Evolutionary conservation across 2,888 invertebrate species (phyloP), one percentile per base, ranked within the genome.

Genomic region (Carpatolechia fugitivella): DNA sequence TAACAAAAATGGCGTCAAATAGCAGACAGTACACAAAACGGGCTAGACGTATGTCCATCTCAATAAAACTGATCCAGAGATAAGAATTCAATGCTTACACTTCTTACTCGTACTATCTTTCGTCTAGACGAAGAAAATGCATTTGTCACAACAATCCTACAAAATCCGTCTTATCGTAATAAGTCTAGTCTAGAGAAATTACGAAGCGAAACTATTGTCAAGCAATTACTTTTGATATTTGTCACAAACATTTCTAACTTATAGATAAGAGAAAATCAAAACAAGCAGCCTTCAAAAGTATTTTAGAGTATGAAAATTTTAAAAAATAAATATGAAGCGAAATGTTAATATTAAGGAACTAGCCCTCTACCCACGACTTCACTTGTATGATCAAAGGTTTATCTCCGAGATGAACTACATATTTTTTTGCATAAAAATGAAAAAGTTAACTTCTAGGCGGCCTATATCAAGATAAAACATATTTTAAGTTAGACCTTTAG

Each of bases 1-100:
- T n/a, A 44, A 29, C 84, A 47, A 68, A 62, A 33, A 61, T 86
- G 60, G 78, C 13, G 13, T 54, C 1, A 41, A 8, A 18, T 49
- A n/a, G 13, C 24, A 24, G 24, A 24, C 24, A 24, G 24, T 24
- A 24, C 24, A 24, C n/a, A n/a, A n/a, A n/a, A n/a, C n/a, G 5
- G 24, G 20, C 41, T 20, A 18, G 41, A 41, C 41, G 11, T 44
- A 44, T 29, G 44, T 44, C 44, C 5, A 44, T 44, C 29, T 29
- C 29, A 24, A 44, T 44, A 44, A 44, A 44, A n/a, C 29, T 44
- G 44, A 44, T 44, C 44, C 13, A 6, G 0, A 29, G 44, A 44
- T 44, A 44, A 44, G 44, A 18, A 18, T 24, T 24, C 24, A 6
- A 24, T 24, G 24, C 24, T 24, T 24, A 24, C 6, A 24, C 24